These are phyloP conservation scores for Ceraclea dissimilis DNA, from an alignment of 2,888 invertebrate genomes.

Conservation along the genomic window DNA sequence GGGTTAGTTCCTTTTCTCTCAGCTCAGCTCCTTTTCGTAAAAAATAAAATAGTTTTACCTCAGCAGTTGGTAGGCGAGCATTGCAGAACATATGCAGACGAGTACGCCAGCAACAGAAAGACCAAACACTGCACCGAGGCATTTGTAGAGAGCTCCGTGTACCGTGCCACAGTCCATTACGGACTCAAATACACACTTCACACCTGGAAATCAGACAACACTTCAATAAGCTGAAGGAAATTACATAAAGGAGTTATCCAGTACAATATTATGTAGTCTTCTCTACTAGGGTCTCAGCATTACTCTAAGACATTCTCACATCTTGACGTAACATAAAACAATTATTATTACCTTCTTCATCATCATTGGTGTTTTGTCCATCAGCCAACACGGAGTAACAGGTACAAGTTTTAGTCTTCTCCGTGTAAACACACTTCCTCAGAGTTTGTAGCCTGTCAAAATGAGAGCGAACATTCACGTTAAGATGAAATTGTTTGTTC, in stretches of 20 bases:
- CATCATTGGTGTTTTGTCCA: constrained; percentile 50
- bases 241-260: too few relatives aligned
- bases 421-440: constrained; percentile 80
- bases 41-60: too few relatives aligned
- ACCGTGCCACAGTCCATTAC: constrained; percentile 86
- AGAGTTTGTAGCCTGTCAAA: constrained; percentile 75
- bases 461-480: too few relatives aligned
- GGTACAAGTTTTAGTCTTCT: constrained; percentile 69
- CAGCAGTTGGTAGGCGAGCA: constrained; percentile 83
- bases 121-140: constrained; percentile 83
- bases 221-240: too few relatives aligned
- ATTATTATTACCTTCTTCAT: constrained; percentile 40
- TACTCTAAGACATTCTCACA: too few relatives aligned
- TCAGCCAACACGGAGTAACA: constrained; percentile 69
- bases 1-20: too few relatives aligned
- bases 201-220: constrained; percentile 41
- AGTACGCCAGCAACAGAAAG: constrained; percentile 83
- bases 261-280: too few relatives aligned
- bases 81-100: constrained; percentile 85
- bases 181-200: constrained; percentile 77
- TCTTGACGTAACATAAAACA: too few relatives aligned
- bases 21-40: too few relatives aligned
- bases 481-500: too few relatives aligned
- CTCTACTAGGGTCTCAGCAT: too few relatives aligned
- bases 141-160: constrained; percentile 82